Base-by-base conservation (phyloP, 2,888 invertebrate species). In the Gastracanthus pulcherrimus region DNA sequence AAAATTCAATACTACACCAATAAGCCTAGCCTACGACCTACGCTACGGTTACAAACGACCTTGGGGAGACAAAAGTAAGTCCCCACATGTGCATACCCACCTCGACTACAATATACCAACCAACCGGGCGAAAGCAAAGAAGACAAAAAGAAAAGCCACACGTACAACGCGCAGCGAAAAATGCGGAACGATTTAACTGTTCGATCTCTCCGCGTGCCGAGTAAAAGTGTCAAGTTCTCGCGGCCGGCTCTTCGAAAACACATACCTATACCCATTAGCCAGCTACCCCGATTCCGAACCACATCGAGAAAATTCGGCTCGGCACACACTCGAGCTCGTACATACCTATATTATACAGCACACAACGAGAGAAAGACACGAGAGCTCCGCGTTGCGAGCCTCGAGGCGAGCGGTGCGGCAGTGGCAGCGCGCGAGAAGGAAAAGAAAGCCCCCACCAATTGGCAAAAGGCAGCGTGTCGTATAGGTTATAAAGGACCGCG, bases 401-500 rank as follows among this genome's bases (percentile, higher is more conserved):
- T n/a, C 0, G 16, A 6, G 3, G 67, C 67, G 16, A 26, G 41
- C 48, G 26, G 16, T 6, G 67, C 45, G 16, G 29, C 60, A 13
- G 11, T 7, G 31, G 48, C 38, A 29, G 67, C 29, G 81, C 60
- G 62, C 62, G 74, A 69, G 77, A 78, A 69, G 64, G 71, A 82
- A 80, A 82, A 85, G 83, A 81, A 85, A 84, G 80, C 87, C 90
- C 90, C 90, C 89, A 88, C 89, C 88, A n/a, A 87, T 87, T 86
- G 85, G 86, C 84, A 86, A 88, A 87, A 89, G n/a, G n/a, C n/a
- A n/a, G 85, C 62, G 84, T 84, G 86, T 85, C 88, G 86, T 88
- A 87, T 90, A 91, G 88, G 91, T 91, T 91, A 91, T 91, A 91
- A 91, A 91, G 91, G 90, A 90, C 87, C 89, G 90, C 86, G 86